Conservation (phyloP, 2,797 vertebrate genomes). For the Mormyrus hasselquistii region DNA sequence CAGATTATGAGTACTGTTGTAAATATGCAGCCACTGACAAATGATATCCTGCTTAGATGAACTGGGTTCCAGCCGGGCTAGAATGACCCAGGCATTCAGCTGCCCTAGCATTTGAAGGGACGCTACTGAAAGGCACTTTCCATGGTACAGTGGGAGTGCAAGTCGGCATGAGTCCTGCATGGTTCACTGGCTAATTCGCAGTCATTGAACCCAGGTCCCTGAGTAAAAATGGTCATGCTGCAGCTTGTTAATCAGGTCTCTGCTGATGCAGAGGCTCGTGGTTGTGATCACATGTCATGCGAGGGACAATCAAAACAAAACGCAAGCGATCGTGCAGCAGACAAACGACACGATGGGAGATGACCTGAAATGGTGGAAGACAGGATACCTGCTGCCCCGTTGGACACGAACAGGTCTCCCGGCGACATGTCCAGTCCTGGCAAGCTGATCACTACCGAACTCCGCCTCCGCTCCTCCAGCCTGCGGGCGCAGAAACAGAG, state of each 20-base stretch:
- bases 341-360: background rate
- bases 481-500: slow-evolving; percentile 46
- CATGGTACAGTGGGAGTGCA: background rate
- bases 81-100: background rate
- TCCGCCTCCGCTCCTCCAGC: slow-evolving; percentile 64
- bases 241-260: background rate
- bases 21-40: background rate
- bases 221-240: background rate
- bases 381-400: slow-evolving; percentile 64
- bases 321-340: background rate
- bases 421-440: slow-evolving; percentile 76
- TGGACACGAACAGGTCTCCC: slow-evolving; percentile 78
- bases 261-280: background rate
- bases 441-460: slow-evolving; percentile 78
- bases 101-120: background rate
- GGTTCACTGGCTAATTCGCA: background rate
- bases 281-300: background rate
- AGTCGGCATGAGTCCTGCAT: background rate
- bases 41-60: background rate
- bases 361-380: slow-evolving; percentile 59
- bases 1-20: background rate
- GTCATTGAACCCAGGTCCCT: background rate
- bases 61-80: background rate
- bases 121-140: background rate
- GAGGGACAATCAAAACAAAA: background rate